Evolutionary conservation across 2,888 invertebrate genomes (phyloP).

Genomic region (Drosophila nigritarsus): DNA sequence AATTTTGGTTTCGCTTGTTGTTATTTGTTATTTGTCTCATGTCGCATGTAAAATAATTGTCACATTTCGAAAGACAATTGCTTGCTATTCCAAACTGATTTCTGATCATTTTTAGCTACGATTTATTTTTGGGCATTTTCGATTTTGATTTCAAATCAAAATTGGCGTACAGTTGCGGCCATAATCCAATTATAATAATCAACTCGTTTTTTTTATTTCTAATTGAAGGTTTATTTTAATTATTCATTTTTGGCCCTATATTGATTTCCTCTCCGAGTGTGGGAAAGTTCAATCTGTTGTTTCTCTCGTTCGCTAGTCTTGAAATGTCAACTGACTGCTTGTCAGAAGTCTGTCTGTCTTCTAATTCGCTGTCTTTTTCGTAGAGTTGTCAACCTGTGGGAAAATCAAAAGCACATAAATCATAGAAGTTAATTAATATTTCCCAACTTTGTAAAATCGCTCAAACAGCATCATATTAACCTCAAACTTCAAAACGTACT

Average conservation of each 20-base stretch:
- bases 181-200: slow-evolving; percentile 5
- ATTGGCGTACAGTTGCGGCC: background rate
- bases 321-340: background rate
- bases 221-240: slow-evolving; percentile 1
- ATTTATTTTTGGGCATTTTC: slow-evolving; percentile 44
- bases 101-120: slow-evolving; percentile 27
- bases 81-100: slow-evolving; percentile 28
- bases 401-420: background rate
- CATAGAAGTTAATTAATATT: background rate
- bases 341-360: background rate
- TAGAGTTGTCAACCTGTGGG: background rate
- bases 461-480: background rate
- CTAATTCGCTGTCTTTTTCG: background rate
- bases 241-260: slow-evolving; percentile 2
- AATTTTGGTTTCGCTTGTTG: slow-evolving; percentile 31
- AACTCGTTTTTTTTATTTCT: background rate
- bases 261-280: slow-evolving; percentile 22
- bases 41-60: slow-evolving; percentile 68
- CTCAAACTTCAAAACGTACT: background rate
- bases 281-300: slow-evolving; percentile 7
- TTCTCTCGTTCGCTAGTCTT: background rate
- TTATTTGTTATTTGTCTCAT: slow-evolving; percentile 70
- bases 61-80: slow-evolving; percentile 60
- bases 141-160: background rate
- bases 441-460: background rate